These are phyloP conservation scores for Parapristionchus giblindavisi DNA, from an alignment of 2,888 invertebrate genomes.

Conservation along the genomic window DNA sequence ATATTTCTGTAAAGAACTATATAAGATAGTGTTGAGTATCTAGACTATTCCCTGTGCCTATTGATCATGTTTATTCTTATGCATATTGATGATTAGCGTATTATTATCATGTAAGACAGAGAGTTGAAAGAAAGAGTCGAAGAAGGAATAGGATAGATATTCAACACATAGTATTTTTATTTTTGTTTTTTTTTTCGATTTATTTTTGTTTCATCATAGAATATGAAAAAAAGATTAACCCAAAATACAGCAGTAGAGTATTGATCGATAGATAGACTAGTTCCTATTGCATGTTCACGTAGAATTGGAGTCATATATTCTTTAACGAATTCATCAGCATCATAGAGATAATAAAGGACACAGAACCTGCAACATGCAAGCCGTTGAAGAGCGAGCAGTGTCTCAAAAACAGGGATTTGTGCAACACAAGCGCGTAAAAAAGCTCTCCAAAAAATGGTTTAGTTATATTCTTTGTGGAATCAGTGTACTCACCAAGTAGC, in stretches of 20 bases:
- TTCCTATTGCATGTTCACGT: conserved; percentile 15
- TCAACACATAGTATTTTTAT: no score
- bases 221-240: background rate
- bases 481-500: background rate
- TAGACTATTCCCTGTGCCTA: no score
- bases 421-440: no score
- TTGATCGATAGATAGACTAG: conserved; percentile 17
- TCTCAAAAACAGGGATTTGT: no score
- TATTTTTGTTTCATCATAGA: no score
- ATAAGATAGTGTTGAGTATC: background rate
- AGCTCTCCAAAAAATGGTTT: background rate
- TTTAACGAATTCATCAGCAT: conserved; percentile 17
- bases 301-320: conserved; percentile 29
- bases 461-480: background rate
- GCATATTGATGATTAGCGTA: no score
- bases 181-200: no score
- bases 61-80: no score
- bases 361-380: conserved; percentile 4
- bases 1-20: background rate
- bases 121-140: no score
- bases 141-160: no score
- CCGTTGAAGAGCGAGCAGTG: no score
- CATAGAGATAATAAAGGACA: conserved; percentile 16
- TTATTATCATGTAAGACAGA: no score
- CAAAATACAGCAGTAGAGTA: conserved; percentile 31